These are phyloP conservation scores for Lipophrys pholis DNA, from an alignment of 2,113 vertebrate genomes.

Conservation along the genomic window DNA sequence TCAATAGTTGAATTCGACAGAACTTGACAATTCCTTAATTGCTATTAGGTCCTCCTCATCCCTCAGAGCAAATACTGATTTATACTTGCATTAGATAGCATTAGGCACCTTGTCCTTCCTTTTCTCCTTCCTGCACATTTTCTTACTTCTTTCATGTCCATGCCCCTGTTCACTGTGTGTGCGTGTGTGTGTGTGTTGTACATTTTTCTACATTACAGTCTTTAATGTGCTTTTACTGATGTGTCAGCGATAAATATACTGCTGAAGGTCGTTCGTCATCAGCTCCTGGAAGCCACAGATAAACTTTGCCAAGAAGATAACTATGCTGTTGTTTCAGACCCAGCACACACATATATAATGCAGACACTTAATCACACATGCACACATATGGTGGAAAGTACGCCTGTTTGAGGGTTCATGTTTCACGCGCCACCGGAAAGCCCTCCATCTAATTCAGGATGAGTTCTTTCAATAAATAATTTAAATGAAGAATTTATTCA, in stretches of 20 bases:
- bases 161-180: slow-evolving; percentile 8
- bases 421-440: slow-evolving; percentile 12
- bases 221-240: slow-evolving; percentile 49
- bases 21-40: slow-evolving; percentile 65
- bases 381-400: not conserved
- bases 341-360: not conserved
- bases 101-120: slow-evolving; percentile 36
- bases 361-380: slow-evolving; percentile 13
- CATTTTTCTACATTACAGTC: slow-evolving; percentile 20
- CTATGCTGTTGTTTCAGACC: slow-evolving; percentile 27
- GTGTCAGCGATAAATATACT: slow-evolving; percentile 48
- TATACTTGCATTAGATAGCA: slow-evolving; percentile 59
- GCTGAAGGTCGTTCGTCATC: slow-evolving; percentile 58
- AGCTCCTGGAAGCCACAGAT: slow-evolving; percentile 51
- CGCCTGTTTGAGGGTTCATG: slow-evolving; percentile 13
- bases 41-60: slow-evolving; percentile 50
- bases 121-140: slow-evolving; percentile 19
- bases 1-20: slow-evolving; percentile 62
- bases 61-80: slow-evolving; percentile 60
- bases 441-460: slow-evolving; percentile 17
- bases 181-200: slow-evolving; percentile 12
- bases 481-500: slow-evolving; percentile 28
- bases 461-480: slow-evolving; percentile 34
- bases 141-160: slow-evolving; percentile 16
- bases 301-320: slow-evolving; percentile 44